A percentile compares a stretch with the other conserved stretches of the same genome.
Conservation (phyloP, 2,797 vertebrate genomes). For the Falco berigora region DNA sequence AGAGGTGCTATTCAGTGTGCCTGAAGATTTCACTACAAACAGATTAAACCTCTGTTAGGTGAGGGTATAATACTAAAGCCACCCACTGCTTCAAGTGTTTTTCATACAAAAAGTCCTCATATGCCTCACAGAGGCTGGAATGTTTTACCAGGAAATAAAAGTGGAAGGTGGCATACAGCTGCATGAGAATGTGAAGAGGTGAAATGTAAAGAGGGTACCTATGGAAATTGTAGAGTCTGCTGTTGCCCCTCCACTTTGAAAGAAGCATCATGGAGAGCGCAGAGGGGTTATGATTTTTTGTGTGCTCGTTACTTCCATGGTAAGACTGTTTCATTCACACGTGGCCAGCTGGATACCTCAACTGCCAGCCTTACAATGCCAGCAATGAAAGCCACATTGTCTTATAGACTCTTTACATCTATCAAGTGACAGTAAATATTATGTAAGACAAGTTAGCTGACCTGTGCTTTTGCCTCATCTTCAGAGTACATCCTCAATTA, state of each 20-base stretch:
- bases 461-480: background rate
- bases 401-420: background rate
- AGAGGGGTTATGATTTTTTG: background rate
- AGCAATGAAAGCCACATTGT: background rate
- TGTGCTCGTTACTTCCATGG: background rate
- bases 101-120: background rate
- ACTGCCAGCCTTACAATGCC: background rate
- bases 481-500: background rate
- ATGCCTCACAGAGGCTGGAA: background rate
- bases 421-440: background rate
- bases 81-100: background rate
- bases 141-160: background rate
- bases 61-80: background rate
- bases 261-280: background rate
- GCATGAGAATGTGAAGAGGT: background rate
- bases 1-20: background rate
- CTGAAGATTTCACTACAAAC: background rate
- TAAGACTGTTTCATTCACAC: background rate
- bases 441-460: background rate
- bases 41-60: background rate
- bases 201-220: background rate
- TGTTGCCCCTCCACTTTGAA: background rate
- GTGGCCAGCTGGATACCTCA: background rate
- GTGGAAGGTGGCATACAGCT: background rate
- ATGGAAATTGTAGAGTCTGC: background rate